Conservation (phyloP, 1,140 invertebrate species). For the Achatina immaculata region DNA sequence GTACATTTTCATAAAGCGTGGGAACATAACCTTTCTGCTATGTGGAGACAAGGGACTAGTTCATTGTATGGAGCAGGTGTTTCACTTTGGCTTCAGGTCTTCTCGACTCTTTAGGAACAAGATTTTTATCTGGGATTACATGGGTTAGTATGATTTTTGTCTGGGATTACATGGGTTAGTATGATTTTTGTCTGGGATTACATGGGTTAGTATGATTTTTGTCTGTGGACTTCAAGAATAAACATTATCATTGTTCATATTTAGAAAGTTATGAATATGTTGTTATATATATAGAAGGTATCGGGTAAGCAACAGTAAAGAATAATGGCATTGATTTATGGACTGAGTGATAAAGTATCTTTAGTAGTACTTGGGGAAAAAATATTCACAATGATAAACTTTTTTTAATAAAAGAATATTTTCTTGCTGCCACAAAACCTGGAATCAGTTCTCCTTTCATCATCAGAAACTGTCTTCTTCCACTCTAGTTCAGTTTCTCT, state of each 20-base stretch:
- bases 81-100: constrained; percentile 86
- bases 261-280: background rate
- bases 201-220: constrained; percentile 56
- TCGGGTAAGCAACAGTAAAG: no score
- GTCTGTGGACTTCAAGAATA: background rate
- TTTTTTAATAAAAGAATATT: no score
- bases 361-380: no score
- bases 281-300: no score
- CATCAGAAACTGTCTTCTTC: constrained; percentile 38
- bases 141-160: constrained; percentile 77
- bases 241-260: background rate
- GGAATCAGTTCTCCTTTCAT: no score
- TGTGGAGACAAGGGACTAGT: constrained; percentile 96
- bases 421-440: background rate
- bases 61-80: constrained; percentile 92
- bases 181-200: background rate
- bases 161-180: constrained; percentile 56
- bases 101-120: constrained; percentile 92
- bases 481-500: constrained; percentile 81
- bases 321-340: no score
- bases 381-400: no score
- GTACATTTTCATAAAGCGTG: constrained; percentile 72
- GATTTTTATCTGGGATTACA: constrained; percentile 97
- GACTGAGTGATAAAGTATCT: no score
- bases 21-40: constrained; percentile 90